Evolutionary conservation across 2,797 vertebrate species (phyloP), one percentile per base, ranked within the genome.

Genomic region (Aulostomus chinensis): DNA sequence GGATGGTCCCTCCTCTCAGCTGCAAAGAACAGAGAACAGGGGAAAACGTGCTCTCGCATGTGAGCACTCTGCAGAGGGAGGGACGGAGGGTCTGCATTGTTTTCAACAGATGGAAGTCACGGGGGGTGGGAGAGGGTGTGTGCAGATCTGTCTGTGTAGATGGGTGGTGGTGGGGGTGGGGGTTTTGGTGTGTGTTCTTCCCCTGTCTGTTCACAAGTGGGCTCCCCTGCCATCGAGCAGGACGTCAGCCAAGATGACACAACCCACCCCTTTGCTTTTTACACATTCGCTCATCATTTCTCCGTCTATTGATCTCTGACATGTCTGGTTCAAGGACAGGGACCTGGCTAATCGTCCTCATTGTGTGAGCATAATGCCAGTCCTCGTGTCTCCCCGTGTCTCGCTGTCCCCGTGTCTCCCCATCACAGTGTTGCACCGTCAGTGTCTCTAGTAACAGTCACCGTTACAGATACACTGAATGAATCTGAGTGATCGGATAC

Each of bases 101-200:
- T 86, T 88, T 86, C 85, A 81, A 74, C 80, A 82, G 69, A 78
- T 78, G 74, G 66, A 58, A 83, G 77, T 85, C 65, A 52, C 42
- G 43, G 61, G 58, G 68, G 68, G 52, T 57, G 74, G 59, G 69
- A 69, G 69, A 57, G 59, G 47, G 76, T 55, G 73, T 68, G 61
- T 68, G 35, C 9, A 25, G 33, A 48, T 35, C 0, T 30, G 54
- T 58, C 43, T 68, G 46, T 50, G 50, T 43, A 29, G 42, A 41
- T 41, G 28, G 8, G 41, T 46, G 46, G 28, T 32, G 17, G 33
- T 40, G 30, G 52, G 58, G 4, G 40, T 62, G 59, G 52, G 58
- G 4, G 40, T 62, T 57, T 30, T 68, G 29, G 58, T 67, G 68
- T 80, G 62, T 76, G 65, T 73, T 79, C 60, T 81, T 81, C 75